phyloP scores from a whole-genome alignment of 2,113 vertebrate species.

The Tetraodon nigroviridis region DNA sequence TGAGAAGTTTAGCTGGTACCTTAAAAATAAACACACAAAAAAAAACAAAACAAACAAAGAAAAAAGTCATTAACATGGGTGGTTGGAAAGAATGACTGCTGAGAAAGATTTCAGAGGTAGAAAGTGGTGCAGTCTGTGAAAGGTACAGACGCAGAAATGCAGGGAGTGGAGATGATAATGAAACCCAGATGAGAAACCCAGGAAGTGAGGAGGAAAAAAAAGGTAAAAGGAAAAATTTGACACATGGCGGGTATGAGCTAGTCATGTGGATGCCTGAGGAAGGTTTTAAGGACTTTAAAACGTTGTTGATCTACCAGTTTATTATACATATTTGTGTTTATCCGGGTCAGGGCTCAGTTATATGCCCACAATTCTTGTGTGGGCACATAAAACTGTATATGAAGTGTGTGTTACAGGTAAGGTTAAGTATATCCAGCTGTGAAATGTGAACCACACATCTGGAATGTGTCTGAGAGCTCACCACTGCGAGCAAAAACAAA shows the following conservation, averaged over 20 bases:
- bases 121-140: constrained; percentile 35
- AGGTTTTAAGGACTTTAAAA: constrained; percentile 40
- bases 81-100: not conserved
- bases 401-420: constrained; percentile 7
- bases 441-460: constrained; percentile 62
- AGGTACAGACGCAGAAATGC: constrained; percentile 33
- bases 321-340: not conserved
- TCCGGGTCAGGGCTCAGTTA: constrained; percentile 2
- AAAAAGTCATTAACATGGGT: constrained; percentile 10
- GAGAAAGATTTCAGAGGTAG: constrained; percentile 27
- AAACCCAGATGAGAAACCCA: constrained; percentile 54
- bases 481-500: constrained; percentile 25
- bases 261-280: constrained; percentile 43
- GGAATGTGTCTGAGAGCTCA: constrained; percentile 57
- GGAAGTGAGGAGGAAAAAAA: constrained; percentile 31
- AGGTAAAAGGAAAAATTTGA: constrained; percentile 52
- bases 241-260: constrained; percentile 36
- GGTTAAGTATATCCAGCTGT: constrained; percentile 65
- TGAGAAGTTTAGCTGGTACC: constrained; percentile 21
- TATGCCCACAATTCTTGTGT: constrained; percentile 14
- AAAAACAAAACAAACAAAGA: constrained; percentile 28
- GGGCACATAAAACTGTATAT: constrained; percentile 20
- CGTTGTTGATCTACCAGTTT: not conserved
- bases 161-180: constrained; percentile 44
- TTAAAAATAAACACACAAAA: constrained; percentile 32